Evolutionary conservation across 2,797 vertebrate species (phyloP).

Genomic region (Coilia nasus): DNA sequence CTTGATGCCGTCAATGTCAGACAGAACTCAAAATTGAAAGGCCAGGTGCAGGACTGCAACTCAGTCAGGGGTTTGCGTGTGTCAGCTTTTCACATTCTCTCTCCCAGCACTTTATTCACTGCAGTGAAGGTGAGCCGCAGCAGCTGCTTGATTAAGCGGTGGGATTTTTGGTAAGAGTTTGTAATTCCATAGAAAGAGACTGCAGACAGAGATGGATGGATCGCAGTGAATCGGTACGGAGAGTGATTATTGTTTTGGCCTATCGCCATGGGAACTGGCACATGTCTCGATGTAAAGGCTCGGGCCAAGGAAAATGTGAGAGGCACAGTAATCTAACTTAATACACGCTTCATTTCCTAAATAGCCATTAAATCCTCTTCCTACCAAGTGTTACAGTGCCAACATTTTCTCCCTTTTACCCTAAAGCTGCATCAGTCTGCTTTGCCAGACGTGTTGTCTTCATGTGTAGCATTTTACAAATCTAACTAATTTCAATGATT

Average conservation of each 20-base stretch:
- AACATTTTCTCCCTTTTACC: not conserved
- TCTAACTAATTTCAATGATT: not conserved
- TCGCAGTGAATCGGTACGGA: not conserved
- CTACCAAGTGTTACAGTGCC: not conserved
- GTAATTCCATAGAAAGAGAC: constrained; percentile 9
- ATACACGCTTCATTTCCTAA: constrained; percentile 34
- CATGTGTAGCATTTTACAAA: not conserved
- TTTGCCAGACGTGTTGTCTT: constrained; percentile 26
- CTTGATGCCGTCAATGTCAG: constrained; percentile 69
- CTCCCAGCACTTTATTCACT: not conserved
- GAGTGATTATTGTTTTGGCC: constrained; percentile 20
- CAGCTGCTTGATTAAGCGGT: constrained; percentile 1
- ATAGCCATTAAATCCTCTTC: constrained; percentile 19
- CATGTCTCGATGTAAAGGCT: constrained; percentile 2
- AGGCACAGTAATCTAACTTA: constrained; percentile 23
- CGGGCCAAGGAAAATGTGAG: constrained; percentile 6
- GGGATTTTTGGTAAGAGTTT: constrained; percentile 18
- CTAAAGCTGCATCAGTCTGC: not conserved
- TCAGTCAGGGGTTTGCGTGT: not conserved
- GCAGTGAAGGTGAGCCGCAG: not conserved
- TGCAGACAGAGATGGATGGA: constrained; percentile 15
- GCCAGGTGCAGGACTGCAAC: not conserved
- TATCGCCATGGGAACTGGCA: not conserved
- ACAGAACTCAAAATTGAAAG: constrained; percentile 46
- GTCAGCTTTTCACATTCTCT: constrained; percentile 2